Evolutionary conservation across 1,140 invertebrate species (phyloP), one percentile per base, ranked within the genome.

Genomic region (Centruroides vittatus): DNA sequence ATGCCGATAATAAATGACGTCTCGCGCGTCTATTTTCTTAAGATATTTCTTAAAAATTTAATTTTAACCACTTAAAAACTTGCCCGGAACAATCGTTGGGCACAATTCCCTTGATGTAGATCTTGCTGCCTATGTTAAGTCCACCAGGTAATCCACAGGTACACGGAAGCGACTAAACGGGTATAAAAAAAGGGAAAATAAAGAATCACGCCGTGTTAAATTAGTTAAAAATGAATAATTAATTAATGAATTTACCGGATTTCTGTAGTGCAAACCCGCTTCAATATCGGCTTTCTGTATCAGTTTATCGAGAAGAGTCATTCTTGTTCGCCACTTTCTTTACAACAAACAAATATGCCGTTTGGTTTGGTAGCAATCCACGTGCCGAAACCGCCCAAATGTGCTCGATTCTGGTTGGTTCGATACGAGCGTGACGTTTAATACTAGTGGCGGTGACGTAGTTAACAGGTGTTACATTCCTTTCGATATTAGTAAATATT

Each of bases 131-230:
- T 57, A 61, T 65, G 52, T 54, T 13, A 48, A 65, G 56, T 50
- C 63, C 63, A 56, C 63, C 63, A 53, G 63, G 63, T 61, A 65
- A 61, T 61, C 52, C 58, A 58, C 60, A 61, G 57, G 57, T 60
- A 59, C 61, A 57, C 53, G 63, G 63, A 55, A 65, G 34, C 35
- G 35, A 61, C 62, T 64, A 41, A 34, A 59, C 56, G 35, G 4
- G n/a, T n/a, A n/a, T 54, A 23, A 13, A 10, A 54, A 34, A 34
- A 23, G 0, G 23, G 23, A 23, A 23, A 23, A 23, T 23, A 23
- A 23, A 23, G 23, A 23, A 1, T 1, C 23, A 23, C 23, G 23
- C 23, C 23, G 23, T 34, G 9, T 34, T 4, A 35, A 9, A 4
- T 34, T 9, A 35, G 13, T 9, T 10, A 56, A 46, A 56, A 56